Base-by-base conservation (phyloP, 2,797 vertebrate genomes). In the Tadarida brasiliensis region DNA sequence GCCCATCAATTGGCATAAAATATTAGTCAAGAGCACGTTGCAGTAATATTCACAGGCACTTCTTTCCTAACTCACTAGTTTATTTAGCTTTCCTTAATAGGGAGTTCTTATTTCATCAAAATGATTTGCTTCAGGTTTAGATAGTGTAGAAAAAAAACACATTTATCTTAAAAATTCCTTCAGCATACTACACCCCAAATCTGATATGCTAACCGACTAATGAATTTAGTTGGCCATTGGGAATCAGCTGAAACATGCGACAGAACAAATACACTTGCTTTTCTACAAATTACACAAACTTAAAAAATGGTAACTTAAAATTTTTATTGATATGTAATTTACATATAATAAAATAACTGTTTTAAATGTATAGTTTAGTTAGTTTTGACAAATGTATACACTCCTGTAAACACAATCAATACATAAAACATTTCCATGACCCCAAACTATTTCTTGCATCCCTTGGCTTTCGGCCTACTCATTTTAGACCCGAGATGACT, bases 71-170 rank as follows among this genome's bases (percentile, higher is more conserved):
- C 35, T 68, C 33, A 74, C 0, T 54, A 71, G 77, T 96, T 89
- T 56, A 74, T 39, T 96, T 92, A 74, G 19, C 17, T 84, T 96
- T 93, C 24, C 26, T 33, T 28, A 61, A 35, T 22, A 81, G n/a
- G 24, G 51, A 82, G 33, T 19, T 95, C 30, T 68, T 56, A 89
- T 73, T 81, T 85, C 33, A 90, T 67, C 54, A 92, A 49, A 95
- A 84, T 84, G 28, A 19, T 84, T 97, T 90, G 33, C n/a, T 90
- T 84, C 59, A 83, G 1, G 11, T 65, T 92, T 54, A 71, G 33
- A 5, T 92, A 56, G 74, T 94, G 81, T 49, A 54, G 22, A 87
- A 87, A 87, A 59, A 44, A 90, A 95, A 73, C 6, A 44, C n/a
- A 10, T 47, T 39, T 82, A 47, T 67, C 35, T 90, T 68, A 81